phyloP scores from a whole-genome alignment of 1,140 invertebrate species.

The Lethrus apterus region DNA sequence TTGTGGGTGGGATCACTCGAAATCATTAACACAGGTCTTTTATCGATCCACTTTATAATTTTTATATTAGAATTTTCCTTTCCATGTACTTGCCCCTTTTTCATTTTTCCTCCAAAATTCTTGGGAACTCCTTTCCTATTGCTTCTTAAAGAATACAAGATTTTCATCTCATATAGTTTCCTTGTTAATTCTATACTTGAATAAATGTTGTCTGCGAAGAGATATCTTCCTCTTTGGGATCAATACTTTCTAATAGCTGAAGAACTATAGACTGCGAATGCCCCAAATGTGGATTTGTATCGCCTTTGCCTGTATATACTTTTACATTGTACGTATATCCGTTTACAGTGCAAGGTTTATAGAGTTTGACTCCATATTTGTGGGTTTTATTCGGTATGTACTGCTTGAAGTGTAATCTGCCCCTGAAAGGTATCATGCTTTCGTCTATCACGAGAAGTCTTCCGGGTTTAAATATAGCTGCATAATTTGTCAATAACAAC shows the following conservation, averaged over 20 bases:
- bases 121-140: background rate
- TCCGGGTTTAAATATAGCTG: conserved; percentile 7
- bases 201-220: background rate
- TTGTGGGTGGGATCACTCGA: background rate
- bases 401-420: conserved; percentile 29
- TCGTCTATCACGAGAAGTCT: conserved; percentile 27
- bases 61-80: background rate
- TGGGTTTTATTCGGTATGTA: conserved; percentile 33
- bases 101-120: background rate
- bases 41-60: conserved; percentile 4
- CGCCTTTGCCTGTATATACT: too few species aligned
- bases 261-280: background rate
- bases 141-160: background rate
- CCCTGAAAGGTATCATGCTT: conserved; percentile 32
- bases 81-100: background rate
- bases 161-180: background rate
- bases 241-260: background rate
- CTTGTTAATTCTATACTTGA: background rate
- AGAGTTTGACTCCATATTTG: conserved; percentile 35
- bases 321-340: conserved; percentile 27
- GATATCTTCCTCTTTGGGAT: background rate
- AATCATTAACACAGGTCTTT: background rate
- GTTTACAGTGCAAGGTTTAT: conserved; percentile 29
- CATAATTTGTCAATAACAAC: background rate
- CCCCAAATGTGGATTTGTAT: background rate